phyloP scores from a whole-genome alignment of 2,113 vertebrate genomes.

The Carollia perspicillata region DNA sequence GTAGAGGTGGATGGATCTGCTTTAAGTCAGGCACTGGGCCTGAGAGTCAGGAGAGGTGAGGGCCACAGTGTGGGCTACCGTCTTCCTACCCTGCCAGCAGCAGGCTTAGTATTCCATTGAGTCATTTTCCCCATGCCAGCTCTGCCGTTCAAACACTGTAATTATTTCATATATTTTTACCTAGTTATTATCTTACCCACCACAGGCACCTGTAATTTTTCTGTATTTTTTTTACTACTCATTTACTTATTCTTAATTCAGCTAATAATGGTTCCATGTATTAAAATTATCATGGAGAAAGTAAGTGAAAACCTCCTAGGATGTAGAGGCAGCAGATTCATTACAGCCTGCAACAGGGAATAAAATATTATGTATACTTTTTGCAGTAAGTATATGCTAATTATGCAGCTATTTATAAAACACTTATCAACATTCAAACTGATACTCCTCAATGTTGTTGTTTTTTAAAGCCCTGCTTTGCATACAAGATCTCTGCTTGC shows the following conservation, averaged over 20 bases:
- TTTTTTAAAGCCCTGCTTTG: slow-evolving; percentile 72
- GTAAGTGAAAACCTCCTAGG: slow-evolving; percentile 74
- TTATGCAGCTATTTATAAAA: slow-evolving; percentile 80
- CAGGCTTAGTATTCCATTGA: slow-evolving; percentile 77
- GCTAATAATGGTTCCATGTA: slow-evolving; percentile 80
- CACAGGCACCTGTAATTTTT: slow-evolving; percentile 81
- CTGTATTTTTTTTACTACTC: slow-evolving; percentile 79
- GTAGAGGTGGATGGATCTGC: neutral
- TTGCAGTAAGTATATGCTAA: slow-evolving; percentile 77
- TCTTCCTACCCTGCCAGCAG: slow-evolving; percentile 58
- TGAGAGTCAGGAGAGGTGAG: slow-evolving; percentile 51
- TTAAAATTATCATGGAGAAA: slow-evolving; percentile 77
- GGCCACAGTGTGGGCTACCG: slow-evolving; percentile 56
- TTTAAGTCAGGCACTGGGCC: neutral
- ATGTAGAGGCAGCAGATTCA: slow-evolving; percentile 73
- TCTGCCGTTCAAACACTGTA: slow-evolving; percentile 81
- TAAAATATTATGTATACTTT: slow-evolving; percentile 72
- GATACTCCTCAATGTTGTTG: slow-evolving; percentile 71
- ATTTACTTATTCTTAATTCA: slow-evolving; percentile 83
- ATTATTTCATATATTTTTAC: slow-evolving; percentile 86
- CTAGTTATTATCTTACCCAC: slow-evolving; percentile 84
- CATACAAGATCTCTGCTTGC: slow-evolving; percentile 69
- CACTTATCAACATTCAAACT: slow-evolving; percentile 79
- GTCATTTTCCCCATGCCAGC: slow-evolving; percentile 79
- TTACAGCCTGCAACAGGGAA: slow-evolving; percentile 76